phyloP scores from a whole-genome alignment of 2,888 invertebrate genomes.

The Pyrrhosoma nymphula region DNA sequence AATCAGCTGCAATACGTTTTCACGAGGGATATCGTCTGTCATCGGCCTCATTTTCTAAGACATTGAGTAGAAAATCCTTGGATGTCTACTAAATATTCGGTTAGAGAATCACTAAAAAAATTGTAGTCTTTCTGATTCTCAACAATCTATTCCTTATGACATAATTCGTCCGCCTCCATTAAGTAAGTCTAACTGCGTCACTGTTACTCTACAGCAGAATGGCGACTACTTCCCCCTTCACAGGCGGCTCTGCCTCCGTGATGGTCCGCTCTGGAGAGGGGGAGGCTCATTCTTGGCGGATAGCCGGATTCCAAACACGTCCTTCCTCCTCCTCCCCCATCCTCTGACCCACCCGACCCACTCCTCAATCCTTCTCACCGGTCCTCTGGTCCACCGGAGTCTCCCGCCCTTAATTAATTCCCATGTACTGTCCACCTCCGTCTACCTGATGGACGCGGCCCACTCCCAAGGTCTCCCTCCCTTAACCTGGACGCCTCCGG shows the following conservation, averaged over 20 bases:
- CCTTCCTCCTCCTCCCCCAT: neutral
- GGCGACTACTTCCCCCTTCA: neutral
- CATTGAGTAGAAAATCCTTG: too few relatives aligned
- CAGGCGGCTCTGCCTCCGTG: neutral
- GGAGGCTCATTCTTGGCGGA: neutral
- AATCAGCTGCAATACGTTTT: too few relatives aligned
- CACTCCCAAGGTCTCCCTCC: neutral
- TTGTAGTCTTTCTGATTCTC: neutral
- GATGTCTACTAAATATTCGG: too few relatives aligned
- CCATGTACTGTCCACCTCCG: conserved; percentile 26
- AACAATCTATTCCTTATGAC: neutral
- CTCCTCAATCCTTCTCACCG: neutral
- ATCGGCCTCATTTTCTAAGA: too few relatives aligned
- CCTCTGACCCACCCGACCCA: neutral
- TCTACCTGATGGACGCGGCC: conserved; percentile 20
- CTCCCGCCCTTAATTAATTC: conserved; percentile 39
- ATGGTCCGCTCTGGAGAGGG: neutral
- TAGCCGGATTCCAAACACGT: conserved; percentile 38
- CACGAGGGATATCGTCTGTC: too few relatives aligned
- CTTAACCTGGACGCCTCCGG: too few relatives aligned
- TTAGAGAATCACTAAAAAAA: too few relatives aligned
- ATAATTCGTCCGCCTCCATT: neutral
- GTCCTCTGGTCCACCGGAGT: neutral
- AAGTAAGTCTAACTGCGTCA: neutral
- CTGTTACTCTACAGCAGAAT: neutral